Evolutionary conservation across 1,140 invertebrate genomes (phyloP), one percentile per base, ranked within the genome.

Genomic region (Neodiprion virginianus): DNA sequence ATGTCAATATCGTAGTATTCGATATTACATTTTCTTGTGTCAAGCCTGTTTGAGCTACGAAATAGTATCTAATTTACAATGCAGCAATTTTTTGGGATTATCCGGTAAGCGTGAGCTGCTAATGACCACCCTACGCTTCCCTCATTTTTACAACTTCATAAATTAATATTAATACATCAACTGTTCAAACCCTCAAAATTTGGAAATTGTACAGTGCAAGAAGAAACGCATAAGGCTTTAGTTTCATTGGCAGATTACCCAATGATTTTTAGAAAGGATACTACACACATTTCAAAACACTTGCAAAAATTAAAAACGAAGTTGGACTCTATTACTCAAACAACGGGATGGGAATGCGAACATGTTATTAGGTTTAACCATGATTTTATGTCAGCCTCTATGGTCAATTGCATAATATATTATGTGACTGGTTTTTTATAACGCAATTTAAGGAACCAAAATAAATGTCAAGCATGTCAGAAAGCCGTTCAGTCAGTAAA

Each of bases 51-150:
- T 71, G 11, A 11, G 11, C 47, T 71, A 14, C 17, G 17, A 21
- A 21, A 21, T 21, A 21, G 17, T 21, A 21, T 21, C 17, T 21
- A 21, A 21, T 21, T 48, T 48, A 40, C 1, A 53, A n/a, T 72
- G 8, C 48, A 72, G 71, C 21, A 53, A 72, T 72, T 72, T 21
- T 72, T 53, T 61, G 71, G 71, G 7, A 50, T 14, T 17, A 72
- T 72, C 10, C 47, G 28, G 23, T 48, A 72, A 72, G 50, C 71
- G 17, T 11, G 14, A 21, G 48, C 47, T 49, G 21, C 48, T 49
- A 72, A 72, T 72, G 71, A 72, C 50, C 71, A 72, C 23, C 71
- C 71, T 53, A 50, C 47, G 9, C 48, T 50, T 11, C 71, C 71
- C 7, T 49, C 50, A 10, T 72, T 72, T 23, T 11, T 72, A 21